Base-by-base conservation (phyloP, 1,140 invertebrate genomes). In the Watersipora subatra region DNA sequence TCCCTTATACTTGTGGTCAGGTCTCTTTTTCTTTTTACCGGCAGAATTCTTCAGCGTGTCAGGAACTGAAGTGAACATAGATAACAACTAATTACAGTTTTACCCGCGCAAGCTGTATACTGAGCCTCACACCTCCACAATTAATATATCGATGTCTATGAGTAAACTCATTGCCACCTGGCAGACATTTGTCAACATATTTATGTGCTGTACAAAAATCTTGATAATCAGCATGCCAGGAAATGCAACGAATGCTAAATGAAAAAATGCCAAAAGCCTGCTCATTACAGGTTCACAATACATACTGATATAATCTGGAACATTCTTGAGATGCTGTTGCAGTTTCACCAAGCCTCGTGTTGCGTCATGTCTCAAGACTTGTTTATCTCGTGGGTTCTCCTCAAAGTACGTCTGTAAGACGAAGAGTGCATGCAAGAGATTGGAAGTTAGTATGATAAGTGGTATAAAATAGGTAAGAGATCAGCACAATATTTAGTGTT, bases 311-410 rank as follows among this genome's bases (percentile, higher is more conserved):
- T 98, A 99, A 34, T 96, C 92, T 0, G 95, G 94, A 1, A 99
- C 90, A 77, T 97, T 86, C 68, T 89, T 86, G 58, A 99, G 81
- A 61, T 96, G 91, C 12, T 86, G 82, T 73, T 95, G 89, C 15
- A 89, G 74, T 75, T 87, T 87, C 0, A 95, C 88, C 1, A 88
- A 89, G 72, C 91, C 90, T n/a, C 93, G 77, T 0, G 89, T 71
- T 78, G 92, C 93, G 72, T 99, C 95, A 74, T 97, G 92, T 19
- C 92, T 82, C 2, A 99, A 79, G 0, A 93, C 86, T 70, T 91
- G 85, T 19, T 94, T 77, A 78, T 99, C 96, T 28, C 85, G 84
- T 0, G 95, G 92, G 81, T 98, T 96, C 67, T 95, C 90, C 73
- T 93, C 88, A 80, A 99, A 98, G 78, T 93, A 97, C 12, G 87